Evolutionary conservation across 2,888 invertebrate genomes (phyloP).

Genomic region (Meliscaeva auricollis): DNA sequence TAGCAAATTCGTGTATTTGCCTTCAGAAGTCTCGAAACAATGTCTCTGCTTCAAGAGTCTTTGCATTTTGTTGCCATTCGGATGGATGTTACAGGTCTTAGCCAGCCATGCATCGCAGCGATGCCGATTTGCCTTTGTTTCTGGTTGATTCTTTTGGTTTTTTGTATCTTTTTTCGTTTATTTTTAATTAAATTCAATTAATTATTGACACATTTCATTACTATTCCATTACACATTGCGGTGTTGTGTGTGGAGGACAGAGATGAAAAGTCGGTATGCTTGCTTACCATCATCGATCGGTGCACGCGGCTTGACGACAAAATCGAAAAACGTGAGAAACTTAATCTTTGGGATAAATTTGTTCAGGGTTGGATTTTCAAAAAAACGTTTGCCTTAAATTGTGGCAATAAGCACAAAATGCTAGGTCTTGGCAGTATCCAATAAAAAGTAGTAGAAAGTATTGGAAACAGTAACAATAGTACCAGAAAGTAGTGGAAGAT

Average conservation of each 20-base stretch:
- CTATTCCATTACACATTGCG: conserved; percentile 78
- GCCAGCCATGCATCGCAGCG: background rate
- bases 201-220: conserved; percentile 83
- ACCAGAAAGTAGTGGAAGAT: too few species aligned
- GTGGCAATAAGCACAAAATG: too few species aligned
- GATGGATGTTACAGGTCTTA: conserved; percentile 22
- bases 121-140: conserved; percentile 13
- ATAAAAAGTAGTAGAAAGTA: too few species aligned
- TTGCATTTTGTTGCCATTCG: background rate
- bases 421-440: too few species aligned
- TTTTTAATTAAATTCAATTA: conserved; percentile 83
- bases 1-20: conserved; percentile 67
- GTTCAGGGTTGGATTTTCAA: background rate
- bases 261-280: conserved; percentile 33
- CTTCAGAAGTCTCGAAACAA: conserved; percentile 34
- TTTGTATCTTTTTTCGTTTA: conserved; percentile 44
- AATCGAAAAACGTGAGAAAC: conserved; percentile 80
- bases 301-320: conserved; percentile 69
- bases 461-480: too few species aligned
- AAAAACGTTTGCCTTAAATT: too few species aligned
- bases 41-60: background rate
- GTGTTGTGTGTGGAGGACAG: conserved; percentile 18
- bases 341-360: conserved; percentile 74
- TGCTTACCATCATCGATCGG: conserved; percentile 14
- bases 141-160: background rate